Base-by-base conservation (phyloP, 2,113 vertebrate species). In the Emberiza fucata region DNA sequence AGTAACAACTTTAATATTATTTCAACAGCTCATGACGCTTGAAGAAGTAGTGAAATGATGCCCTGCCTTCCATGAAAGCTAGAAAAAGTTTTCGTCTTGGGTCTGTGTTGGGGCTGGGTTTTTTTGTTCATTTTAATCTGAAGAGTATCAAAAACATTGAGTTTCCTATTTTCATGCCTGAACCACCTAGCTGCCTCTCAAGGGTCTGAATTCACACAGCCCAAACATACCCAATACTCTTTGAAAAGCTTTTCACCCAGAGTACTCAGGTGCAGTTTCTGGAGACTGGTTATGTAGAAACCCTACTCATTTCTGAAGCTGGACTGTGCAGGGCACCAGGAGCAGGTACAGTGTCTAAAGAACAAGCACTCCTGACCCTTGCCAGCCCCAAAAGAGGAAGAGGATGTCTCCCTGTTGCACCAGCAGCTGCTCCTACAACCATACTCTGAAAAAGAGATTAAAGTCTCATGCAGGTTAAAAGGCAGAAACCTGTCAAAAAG, bases 311-410 rank as follows among this genome's bases (percentile, higher is more conserved):
- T 88, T 42, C 44, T 86, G 56, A 77, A 81, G 28, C 18, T 79
- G 28, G 7, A 50, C 60, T n/a, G 12, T 4, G 8, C 19, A 78
- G 39, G 12, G 7, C 35, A 91, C 31, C 35, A 91, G 33, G 39
- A 76, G 14, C 16, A 65, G 24, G 17, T 33, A 45, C 21, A 71
- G 28, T 0, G 0, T n/a, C n/a, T 6, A 79, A 75, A 7, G 8
- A 12, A 63, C 24, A 73, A 47, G 29, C 9, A 35, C 39, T 75
- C 51, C 47, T 53, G 59, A 5, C 21, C 63, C 13, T 37, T 50
- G 35, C 8, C 21, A 90, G 44, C 27, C 56, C 6, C 47, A 45
- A 8, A 56, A 47, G 12, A 79, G 9, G 22, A 77, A 65, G 33
- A 20, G 4, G n/a, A 44, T 86, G 39, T 8, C 17, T 15, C 20